Evolutionary conservation across 2,797 vertebrate species (phyloP).

Genomic region (Myotis findleyi): DNA sequence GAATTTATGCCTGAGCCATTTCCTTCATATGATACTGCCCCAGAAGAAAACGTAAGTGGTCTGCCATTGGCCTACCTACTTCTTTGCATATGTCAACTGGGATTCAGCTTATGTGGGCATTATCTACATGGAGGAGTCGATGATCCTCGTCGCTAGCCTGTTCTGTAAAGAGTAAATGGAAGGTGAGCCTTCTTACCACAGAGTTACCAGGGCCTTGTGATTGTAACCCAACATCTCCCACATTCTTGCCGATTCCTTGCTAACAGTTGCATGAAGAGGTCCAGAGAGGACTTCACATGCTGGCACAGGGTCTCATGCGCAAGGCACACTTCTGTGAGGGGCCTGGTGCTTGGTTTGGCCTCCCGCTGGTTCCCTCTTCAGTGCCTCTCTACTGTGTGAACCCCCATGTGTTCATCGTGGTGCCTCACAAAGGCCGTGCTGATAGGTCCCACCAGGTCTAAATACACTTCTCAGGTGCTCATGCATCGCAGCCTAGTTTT

Average conservation of each 20-base stretch:
- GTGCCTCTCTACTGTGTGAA: not conserved
- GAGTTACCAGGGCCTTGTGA: not conserved
- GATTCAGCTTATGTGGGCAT: not conserved
- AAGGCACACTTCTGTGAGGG: not conserved
- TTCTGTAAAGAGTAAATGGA: not conserved
- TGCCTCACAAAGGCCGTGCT: fast-evolving
- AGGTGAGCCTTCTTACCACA: not conserved
- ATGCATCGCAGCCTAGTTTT: not conserved
- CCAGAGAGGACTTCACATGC: not conserved
- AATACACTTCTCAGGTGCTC: not conserved
- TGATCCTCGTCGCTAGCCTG: not conserved
- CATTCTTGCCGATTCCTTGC: not conserved
- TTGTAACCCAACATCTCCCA: not conserved
- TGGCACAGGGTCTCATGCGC: not conserved
- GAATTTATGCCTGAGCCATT: not conserved
- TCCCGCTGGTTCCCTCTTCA: not conserved
- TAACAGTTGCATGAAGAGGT: not conserved
- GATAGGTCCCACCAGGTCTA: not conserved
- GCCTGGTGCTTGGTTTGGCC: not conserved
- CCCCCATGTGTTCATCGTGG: not conserved
- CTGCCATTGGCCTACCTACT: not conserved
- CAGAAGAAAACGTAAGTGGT: not conserved
- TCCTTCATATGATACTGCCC: not conserved
- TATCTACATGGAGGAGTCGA: not conserved
- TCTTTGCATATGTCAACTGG: not conserved